These are phyloP conservation scores for Drosophila trichaetosa DNA, from an alignment of 2,888 invertebrate species.

Conservation along the genomic window DNA sequence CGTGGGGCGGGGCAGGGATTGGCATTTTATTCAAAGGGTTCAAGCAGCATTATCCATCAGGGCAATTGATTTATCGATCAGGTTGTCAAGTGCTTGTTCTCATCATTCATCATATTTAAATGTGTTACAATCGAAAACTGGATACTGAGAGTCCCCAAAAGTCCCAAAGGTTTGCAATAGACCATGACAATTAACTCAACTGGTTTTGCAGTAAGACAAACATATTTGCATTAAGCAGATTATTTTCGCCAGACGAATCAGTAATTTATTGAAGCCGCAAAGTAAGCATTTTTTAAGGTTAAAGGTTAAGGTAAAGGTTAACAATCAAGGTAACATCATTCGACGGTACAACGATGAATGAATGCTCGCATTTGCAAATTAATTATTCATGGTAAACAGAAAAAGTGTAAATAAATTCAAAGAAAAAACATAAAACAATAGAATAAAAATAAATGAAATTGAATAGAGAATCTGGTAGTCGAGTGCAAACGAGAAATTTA, in stretches of 20 bases:
- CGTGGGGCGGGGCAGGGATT: constrained; percentile 7
- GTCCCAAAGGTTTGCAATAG: constrained; percentile 4
- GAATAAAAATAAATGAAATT: not conserved
- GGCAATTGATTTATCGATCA: constrained; percentile 82
- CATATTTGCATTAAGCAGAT: constrained; percentile 15
- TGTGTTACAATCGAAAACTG: constrained; percentile 54
- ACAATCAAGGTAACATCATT: not conserved
- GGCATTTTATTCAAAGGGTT: constrained; percentile 68
- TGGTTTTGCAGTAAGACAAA: not conserved
- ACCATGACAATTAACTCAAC: constrained; percentile 9
- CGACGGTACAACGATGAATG: not conserved
- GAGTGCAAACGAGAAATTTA: not conserved
- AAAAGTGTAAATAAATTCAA: not conserved
- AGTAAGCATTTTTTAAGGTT: not conserved
- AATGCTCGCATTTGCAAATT: too few species aligned
- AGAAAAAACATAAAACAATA: too few species aligned
- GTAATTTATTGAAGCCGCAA: not conserved
- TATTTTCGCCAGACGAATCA: not conserved
- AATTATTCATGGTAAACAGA: not conserved
- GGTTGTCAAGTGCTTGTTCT: constrained; percentile 78
- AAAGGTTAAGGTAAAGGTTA: not conserved
- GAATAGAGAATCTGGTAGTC: not conserved
- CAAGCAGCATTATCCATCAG: constrained; percentile 63
- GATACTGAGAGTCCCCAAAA: constrained; percentile 22
- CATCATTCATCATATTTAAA: constrained; percentile 74